Evolutionary conservation across 2,113 vertebrate genomes (phyloP), one percentile per base, ranked within the genome.

Genomic region (Zeus faber): DNA sequence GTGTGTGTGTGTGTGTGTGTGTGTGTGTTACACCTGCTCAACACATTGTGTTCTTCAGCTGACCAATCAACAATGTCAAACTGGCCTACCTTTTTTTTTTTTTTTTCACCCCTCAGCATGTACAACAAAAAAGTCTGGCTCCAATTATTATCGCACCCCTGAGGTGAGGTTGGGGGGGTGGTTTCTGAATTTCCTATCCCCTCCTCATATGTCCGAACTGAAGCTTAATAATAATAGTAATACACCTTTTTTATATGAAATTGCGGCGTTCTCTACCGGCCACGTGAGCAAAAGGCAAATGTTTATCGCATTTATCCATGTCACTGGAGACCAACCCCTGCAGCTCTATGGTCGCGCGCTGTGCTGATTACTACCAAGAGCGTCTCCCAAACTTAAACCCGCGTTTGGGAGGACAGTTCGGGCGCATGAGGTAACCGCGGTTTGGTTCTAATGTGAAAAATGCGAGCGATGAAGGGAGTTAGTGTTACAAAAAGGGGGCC

Each of bases 21-120:
- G n/a, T n/a, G n/a, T n/a, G n/a, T n/a, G n/a, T n/a, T n/a, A n/a
- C n/a, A n/a, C n/a, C n/a, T 50, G 58, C 64, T 72, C 81, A 59
- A 56, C n/a, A 65, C 75, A 40, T 77, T 88, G 87, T 86, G 84
- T 83, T 88, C 84, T 83, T 83, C 77, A 83, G 74, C 79, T 83
- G 81, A 86, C 86, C 84, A 82, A 88, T 87, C 86, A 88, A 87
- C 84, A 63, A 84, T 81, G 84, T 86, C 83, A 82, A 80, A 82
- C 43, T 74, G 67, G 33, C 67, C 74, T 65, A 74, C 77, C 73
- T 78, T 70, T 58, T 72, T 70, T 37, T n/a, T n/a, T 37, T 37
- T 5, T n/a, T 14, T 14, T 5, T 5, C 33, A 11, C 33, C 61
- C 74, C 72, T 77, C 71, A 63, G 72, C 80, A 81, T 81, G 72